Percentiles rank a stretch among this genome's conserved stretches.
phyloP scores from a whole-genome alignment of 2,888 invertebrate genomes.

The Platycheirus rosarum region DNA sequence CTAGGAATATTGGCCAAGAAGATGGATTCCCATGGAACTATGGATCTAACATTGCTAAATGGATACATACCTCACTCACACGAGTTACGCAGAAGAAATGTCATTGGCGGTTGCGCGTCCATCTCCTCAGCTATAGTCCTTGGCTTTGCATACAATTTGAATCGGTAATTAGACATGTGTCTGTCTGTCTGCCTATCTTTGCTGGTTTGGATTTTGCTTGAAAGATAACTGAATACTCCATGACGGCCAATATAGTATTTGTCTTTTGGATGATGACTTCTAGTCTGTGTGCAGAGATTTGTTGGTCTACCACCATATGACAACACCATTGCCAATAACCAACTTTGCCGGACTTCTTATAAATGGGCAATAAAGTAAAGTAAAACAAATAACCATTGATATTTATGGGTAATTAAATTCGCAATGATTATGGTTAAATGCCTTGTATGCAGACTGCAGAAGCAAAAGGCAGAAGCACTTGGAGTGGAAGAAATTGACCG shows the following conservation, averaged over 20 bases:
- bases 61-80: conserved; percentile 20
- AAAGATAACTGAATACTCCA: conserved; percentile 34
- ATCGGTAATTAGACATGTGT: conserved; percentile 68
- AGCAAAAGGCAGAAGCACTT: conserved; percentile 18
- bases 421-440: conserved; percentile 66
- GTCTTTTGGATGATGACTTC: conserved; percentile 47
- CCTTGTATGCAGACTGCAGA: conserved; percentile 34
- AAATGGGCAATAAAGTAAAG: conserved; percentile 62
- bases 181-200: conserved; percentile 24
- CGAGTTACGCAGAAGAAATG: conserved; percentile 67
- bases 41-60: neutral
- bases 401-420: conserved; percentile 72
- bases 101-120: conserved; percentile 54
- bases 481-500: conserved; percentile 54
- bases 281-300: conserved; percentile 51
- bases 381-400: conserved; percentile 68
- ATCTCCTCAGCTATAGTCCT: conserved; percentile 68
- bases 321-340: conserved; percentile 12
- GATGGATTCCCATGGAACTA: conserved; percentile 67
- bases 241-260: conserved; percentile 4
- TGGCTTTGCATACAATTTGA: conserved; percentile 73
- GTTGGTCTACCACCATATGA: conserved; percentile 25
- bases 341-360: conserved; percentile 12
- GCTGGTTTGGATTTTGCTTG: neutral
- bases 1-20: conserved; percentile 52